A percentile compares a stretch with the other conserved stretches of the same genome.
These are phyloP conservation scores for Cataglyphis cursor DNA, from an alignment of 2,888 invertebrate species.

Conservation along the genomic window DNA sequence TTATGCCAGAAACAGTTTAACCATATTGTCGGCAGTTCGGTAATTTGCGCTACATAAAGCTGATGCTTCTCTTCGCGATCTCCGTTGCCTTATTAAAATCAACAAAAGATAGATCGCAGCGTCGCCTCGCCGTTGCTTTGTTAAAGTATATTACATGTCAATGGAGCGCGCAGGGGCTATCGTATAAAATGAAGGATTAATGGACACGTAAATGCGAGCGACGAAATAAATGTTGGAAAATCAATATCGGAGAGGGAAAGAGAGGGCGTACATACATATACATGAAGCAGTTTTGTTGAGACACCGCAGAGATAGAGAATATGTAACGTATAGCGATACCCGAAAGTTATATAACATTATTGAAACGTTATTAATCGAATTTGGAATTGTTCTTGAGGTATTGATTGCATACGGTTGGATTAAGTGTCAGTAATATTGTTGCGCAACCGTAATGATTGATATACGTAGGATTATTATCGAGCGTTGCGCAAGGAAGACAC, in stretches of 20 bases:
- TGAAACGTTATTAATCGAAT: not conserved
- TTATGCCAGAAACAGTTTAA: not conserved
- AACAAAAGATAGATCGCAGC: conserved; percentile 32
- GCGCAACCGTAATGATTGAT: not conserved
- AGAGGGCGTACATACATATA: not conserved
- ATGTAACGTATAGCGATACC: not conserved
- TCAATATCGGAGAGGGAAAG: conserved; percentile 12
- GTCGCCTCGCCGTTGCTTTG: conserved; percentile 9
- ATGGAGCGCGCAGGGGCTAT: not conserved
- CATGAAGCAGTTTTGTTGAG: conserved; percentile 8
- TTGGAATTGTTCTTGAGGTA: not conserved
- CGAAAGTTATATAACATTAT: not conserved
- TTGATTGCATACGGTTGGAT: not conserved
- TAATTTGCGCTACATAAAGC: not conserved
- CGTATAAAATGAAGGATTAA: conserved; percentile 44
- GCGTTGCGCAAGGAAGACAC: not conserved
- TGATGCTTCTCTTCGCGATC: not conserved
- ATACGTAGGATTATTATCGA: not conserved
- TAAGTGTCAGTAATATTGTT: conserved; percentile 2
- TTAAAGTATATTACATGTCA: conserved; percentile 30
- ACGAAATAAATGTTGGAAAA: conserved; percentile 42
- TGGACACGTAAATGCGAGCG: not conserved
- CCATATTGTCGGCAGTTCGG: not conserved
- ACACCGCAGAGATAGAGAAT: not conserved
- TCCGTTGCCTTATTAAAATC: conserved; percentile 24